Percentiles rank a stretch among this genome's conserved stretches.
phyloP scores from a whole-genome alignment of 2,113 vertebrate species.

The Amazona guildingii region DNA sequence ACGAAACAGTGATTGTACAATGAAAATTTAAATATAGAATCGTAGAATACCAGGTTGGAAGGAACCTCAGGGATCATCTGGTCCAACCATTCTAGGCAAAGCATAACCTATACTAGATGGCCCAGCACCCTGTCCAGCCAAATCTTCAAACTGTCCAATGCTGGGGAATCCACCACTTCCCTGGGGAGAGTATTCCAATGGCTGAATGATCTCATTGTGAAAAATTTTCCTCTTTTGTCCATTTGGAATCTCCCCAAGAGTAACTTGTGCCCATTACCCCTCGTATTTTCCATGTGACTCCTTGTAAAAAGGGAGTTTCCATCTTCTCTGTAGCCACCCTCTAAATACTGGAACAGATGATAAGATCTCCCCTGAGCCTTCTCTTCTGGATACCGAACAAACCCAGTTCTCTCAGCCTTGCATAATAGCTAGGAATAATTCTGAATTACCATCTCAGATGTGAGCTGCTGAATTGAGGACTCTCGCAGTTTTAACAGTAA shows the following conservation, averaged over 20 bases:
- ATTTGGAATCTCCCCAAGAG: neutral
- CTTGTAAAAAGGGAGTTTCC: neutral
- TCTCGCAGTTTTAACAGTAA: neutral
- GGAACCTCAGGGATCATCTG: neutral
- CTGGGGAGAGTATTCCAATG: neutral
- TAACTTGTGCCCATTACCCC: neutral
- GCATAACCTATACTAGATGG: neutral
- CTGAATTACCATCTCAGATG: neutral
- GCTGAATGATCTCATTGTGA: neutral
- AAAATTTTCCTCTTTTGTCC: neutral
- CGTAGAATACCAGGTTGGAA: neutral
- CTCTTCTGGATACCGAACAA: neutral
- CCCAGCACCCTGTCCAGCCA: neutral
- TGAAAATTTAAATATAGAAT: neutral
- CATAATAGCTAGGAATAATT: neutral
- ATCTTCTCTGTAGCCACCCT: neutral
- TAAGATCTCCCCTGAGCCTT: neutral
- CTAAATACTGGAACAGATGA: neutral
- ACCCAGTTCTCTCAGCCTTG: neutral
- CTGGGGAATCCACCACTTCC: neutral
- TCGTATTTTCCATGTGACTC: neutral
- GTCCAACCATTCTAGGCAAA: neutral
- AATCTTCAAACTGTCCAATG: neutral
- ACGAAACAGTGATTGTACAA: neutral
- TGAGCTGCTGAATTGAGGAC: neutral